Percentiles rank a stretch among this genome's conserved stretches.
Conservation (phyloP, 1,140 invertebrate species). For the Cepaea nemoralis region DNA sequence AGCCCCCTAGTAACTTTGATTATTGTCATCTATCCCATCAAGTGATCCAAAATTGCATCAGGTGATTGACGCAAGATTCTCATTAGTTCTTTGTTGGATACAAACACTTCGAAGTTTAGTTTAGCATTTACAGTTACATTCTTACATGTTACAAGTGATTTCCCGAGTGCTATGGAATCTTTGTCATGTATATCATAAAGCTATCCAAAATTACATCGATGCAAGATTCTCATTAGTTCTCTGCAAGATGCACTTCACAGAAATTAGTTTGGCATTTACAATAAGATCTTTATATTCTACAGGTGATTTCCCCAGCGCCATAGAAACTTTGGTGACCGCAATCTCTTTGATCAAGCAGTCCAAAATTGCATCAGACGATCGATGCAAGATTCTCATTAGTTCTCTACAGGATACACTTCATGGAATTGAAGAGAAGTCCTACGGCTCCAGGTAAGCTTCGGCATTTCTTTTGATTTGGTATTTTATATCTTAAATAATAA, state of each 20-base stretch:
- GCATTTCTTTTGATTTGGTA: too few relatives aligned
- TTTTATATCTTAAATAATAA: too few relatives aligned
- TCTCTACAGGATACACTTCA: conserved; percentile 95
- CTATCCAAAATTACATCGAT: conserved; percentile 96
- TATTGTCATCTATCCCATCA: too few relatives aligned
- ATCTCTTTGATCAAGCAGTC: conserved; percentile 99
- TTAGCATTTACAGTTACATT: too few relatives aligned
- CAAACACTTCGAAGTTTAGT: too few relatives aligned
- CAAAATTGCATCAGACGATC: conserved; percentile 95
- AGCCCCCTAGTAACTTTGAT: too few relatives aligned
- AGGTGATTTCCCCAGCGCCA: conserved; percentile 96
- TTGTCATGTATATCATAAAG: conserved; percentile 97
- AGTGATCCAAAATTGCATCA: too few relatives aligned
- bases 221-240: conserved; percentile 97
- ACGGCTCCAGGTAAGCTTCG: conserved; percentile 79
- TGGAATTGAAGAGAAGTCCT: conserved; percentile 96
- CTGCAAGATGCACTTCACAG: conserved; percentile 95
- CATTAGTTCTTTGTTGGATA: conserved; percentile 95
- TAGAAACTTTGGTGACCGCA: conserved; percentile 97
- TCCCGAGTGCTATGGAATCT: conserved; percentile 97
- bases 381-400: conserved; percentile 97
- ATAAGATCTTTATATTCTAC: conserved; percentile 47
- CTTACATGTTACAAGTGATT: conserved; percentile 81
- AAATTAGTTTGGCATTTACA: too few relatives aligned
- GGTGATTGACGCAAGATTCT: conserved; percentile 99